These are phyloP conservation scores for Dinomys branickii DNA, from an alignment of 2,113 vertebrate genomes.

Conservation along the genomic window DNA sequence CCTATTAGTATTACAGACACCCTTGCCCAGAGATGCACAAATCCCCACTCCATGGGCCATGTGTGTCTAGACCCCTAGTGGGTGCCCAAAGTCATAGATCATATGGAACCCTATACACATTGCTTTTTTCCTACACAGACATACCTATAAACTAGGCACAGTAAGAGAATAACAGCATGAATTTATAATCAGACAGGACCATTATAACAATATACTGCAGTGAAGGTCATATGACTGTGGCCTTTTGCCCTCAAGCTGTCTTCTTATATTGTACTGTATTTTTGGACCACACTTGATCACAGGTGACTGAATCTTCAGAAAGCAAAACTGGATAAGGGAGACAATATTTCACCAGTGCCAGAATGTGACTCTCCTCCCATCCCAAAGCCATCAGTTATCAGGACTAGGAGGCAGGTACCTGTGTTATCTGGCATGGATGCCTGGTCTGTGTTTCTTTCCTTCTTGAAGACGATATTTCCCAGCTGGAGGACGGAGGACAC, in stretches of 20 bases:
- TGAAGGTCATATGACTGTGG: background rate
- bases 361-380: fast-evolving
- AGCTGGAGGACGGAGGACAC: slow-evolving; percentile 96
- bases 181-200: background rate
- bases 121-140: background rate
- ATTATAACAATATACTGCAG: background rate
- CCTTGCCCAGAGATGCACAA: background rate
- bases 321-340: background rate
- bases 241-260: background rate
- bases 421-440: slow-evolving; percentile 98
- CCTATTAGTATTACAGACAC: background rate
- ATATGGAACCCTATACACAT: background rate
- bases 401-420: slow-evolving; percentile 84
- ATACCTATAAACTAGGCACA: background rate
- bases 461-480: slow-evolving; percentile 96
- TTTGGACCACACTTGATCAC: background rate
- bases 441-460: slow-evolving; percentile 97
- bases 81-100: background rate
- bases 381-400: too few species aligned
- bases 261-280: background rate
- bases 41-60: background rate
- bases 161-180: background rate
- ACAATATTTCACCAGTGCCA: fast-evolving
- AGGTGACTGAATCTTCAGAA: background rate
- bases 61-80: background rate